Base-by-base conservation (phyloP, 2,113 vertebrate species). In the Carassius auratus region DNA sequence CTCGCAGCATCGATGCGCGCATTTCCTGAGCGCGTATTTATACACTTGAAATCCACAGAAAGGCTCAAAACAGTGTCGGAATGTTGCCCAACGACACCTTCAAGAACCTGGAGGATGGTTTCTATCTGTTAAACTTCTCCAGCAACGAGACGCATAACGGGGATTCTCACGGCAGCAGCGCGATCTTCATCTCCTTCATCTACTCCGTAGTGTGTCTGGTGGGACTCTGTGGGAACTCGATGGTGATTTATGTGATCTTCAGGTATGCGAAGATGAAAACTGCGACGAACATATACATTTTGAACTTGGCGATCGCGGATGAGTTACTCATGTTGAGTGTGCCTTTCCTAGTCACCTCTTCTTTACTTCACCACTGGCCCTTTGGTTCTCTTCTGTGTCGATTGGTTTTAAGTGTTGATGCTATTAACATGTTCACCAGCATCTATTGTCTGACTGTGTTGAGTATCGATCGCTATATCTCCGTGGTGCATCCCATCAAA, bases 381-480 rank as follows among this genome's bases (percentile, higher is more conserved):
- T 97, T 97, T 88, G 96, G 96, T 26, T 95, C 96, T 0, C 92
- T 97, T 42, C 94, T 97, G 77, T 97, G 96, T 89, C 96, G 96
- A 68, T 92, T 97, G 85, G 96, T 97, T 87, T 94, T 97, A 90
- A 97, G 96, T 4, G 95, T 97, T 90, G 96, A 97, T 90, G 96
- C 96, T n/a, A 95, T 97, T 93, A 97, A 97, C 91, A 97, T 97
- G 96, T 97, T 97, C 93, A 97, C 96, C 91, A 97, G 96, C 91
- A 95, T 97, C 91, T 97, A 97, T 90, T 97, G 96, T 90, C 93
- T 97, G 88, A 97, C 96, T 0, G 96, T 97, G 86, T 95, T 97
- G 14, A 97, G 96, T 8, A 95, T 97, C 90, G 96, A 97, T 92
- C 95, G 96, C 5, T 97, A 97, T 84, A 94, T 97, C 26, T 96